Percentiles rank a stretch among this genome's conserved stretches.
Evolutionary conservation across 1,140 invertebrate genomes (phyloP).

Genomic region (Kradibia gibbosae): DNA sequence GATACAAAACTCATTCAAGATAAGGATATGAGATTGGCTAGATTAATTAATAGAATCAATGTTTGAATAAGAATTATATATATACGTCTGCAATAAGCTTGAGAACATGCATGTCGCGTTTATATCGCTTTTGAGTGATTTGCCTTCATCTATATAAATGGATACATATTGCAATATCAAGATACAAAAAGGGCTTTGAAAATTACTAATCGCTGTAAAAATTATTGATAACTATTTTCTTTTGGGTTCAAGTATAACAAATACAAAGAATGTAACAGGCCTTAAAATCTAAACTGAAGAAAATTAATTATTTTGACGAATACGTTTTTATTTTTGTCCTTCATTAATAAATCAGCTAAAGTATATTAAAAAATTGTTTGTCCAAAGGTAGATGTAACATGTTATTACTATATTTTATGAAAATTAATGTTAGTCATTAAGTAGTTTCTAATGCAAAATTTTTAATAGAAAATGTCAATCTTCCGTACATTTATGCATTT

Average conservation of each 20-base stretch:
- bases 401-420: conserved; percentile 4
- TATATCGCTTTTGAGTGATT: background rate
- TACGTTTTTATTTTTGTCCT: background rate
- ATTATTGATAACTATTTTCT: background rate
- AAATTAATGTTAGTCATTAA: background rate
- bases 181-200: background rate
- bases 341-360: background rate
- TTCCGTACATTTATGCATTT: background rate
- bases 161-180: background rate
- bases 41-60: background rate
- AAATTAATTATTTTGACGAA: background rate
- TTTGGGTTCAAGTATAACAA: too few species aligned
- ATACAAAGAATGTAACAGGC: too few species aligned
- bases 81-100: background rate
- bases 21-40: background rate
- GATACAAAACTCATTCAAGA: background rate
- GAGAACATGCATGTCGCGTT: background rate
- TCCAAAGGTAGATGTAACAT: background rate
- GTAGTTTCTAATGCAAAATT: conserved; percentile 17
- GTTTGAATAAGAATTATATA: background rate
- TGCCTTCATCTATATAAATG: background rate
- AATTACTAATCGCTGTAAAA: background rate
- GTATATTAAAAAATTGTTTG: conserved; percentile 17
- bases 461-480: background rate
- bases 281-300: too few species aligned